Evolutionary conservation across 2,797 vertebrate species (phyloP).

Genomic region (Rhynchotus rufescens): DNA sequence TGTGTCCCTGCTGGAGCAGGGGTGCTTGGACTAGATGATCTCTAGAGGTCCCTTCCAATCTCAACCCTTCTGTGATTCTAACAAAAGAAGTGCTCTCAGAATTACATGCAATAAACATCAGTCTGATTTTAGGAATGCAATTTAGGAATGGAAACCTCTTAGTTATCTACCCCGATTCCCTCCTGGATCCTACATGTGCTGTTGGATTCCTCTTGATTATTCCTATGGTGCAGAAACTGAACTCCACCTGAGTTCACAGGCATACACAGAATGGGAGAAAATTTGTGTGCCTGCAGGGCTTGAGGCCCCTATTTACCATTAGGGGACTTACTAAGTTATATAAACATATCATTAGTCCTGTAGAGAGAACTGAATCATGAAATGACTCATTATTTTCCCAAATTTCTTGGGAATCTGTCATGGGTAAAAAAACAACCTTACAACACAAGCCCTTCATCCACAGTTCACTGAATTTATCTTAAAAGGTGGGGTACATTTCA

Average conservation of each 20-base stretch:
- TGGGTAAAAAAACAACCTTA: not conserved
- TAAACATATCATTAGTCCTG: not conserved
- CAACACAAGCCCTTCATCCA: not conserved
- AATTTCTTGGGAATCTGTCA: not conserved
- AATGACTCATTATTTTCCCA: not conserved
- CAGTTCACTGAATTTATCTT: not conserved
- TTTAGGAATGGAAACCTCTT: not conserved
- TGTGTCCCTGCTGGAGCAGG: no score
- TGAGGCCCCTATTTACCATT: not conserved
- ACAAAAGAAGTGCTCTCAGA: not conserved
- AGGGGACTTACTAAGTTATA: not conserved
- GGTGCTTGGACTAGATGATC: no score
- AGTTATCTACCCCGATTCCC: not conserved
- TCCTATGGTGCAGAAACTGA: not conserved
- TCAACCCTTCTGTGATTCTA: not conserved
- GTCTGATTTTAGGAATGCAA: fast-evolving
- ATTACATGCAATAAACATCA: not conserved
- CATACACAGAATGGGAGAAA: not conserved
- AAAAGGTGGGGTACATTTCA: not conserved
- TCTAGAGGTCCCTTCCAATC: no score
- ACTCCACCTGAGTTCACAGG: not conserved
- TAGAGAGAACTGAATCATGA: not conserved
- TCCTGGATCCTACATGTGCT: not conserved
- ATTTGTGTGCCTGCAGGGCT: not conserved
- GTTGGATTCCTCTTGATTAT: not conserved